A percentile compares a stretch with the other conserved stretches of the same genome.
Conservation (phyloP, 2,888 invertebrate species). For the Lottia gigantea region DNA sequence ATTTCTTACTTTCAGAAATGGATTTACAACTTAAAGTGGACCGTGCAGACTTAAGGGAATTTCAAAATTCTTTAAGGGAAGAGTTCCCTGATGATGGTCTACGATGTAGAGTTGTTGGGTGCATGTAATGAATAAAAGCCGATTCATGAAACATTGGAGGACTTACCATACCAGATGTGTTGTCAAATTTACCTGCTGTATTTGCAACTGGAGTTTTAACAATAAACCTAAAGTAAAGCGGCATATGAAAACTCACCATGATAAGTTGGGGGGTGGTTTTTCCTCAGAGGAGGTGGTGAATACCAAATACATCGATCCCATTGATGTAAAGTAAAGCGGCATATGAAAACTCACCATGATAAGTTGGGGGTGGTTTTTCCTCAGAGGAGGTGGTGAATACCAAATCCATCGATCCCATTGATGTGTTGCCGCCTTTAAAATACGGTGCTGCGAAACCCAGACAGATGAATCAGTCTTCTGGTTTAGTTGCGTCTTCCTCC, state of each 20-base stretch:
- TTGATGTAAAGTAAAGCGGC: neutral
- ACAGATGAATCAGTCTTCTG: no score
- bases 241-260: conserved; percentile 1
- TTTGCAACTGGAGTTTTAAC: neutral
- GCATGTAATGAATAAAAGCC: neutral
- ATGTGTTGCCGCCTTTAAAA: neutral
- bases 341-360: neutral
- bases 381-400: neutral
- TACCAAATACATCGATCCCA: neutral
- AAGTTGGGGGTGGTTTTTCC: neutral
- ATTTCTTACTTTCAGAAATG: no score
- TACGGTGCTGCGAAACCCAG: neutral
- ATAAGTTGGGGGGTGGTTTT: neutral
- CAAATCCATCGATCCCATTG: neutral
- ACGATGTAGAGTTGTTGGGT: neutral
- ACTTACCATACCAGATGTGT: neutral
- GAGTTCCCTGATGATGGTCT: neutral
- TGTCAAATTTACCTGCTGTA: neutral
- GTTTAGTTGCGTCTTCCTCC: no score
- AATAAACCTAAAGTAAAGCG: neutral
- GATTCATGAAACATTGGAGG: neutral
- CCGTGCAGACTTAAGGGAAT: neutral
- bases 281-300: neutral
- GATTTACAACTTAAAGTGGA: neutral
- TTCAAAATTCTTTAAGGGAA: neutral